Conservation (phyloP, 2,888 invertebrate species). For the Ommatoiulus sabulosus region DNA sequence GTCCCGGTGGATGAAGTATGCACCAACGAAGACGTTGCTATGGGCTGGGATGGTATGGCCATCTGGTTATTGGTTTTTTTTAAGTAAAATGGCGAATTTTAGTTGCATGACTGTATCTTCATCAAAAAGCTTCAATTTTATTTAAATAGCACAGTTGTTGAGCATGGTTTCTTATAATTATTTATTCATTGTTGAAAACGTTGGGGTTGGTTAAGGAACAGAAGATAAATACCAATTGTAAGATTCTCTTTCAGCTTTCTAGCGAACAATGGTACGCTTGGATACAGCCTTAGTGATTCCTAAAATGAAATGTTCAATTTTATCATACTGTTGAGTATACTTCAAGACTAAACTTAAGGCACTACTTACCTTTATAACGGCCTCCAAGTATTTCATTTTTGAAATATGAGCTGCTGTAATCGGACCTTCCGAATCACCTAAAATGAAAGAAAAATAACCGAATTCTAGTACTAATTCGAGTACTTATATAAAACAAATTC, state of each 20-base stretch:
- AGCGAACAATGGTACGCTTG: slow-evolving; percentile 35
- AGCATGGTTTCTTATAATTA: too few relatives aligned
- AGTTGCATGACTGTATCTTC: too few relatives aligned
- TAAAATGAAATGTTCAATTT: neutral
- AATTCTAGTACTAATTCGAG: neutral
- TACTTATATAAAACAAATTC: neutral
- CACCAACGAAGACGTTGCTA: neutral
- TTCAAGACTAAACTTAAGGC: neutral
- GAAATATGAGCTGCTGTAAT: neutral
- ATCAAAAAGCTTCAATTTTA: too few relatives aligned
- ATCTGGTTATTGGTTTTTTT: neutral
- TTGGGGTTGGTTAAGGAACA: too few relatives aligned
- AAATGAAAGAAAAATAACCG: neutral
- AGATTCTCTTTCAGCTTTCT: slow-evolving; percentile 35
- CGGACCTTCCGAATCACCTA: neutral
- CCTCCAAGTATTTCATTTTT: neutral
- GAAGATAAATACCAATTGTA: neutral
- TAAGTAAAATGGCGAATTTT: too few relatives aligned
- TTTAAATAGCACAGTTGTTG: too few relatives aligned
- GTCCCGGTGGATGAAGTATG: neutral
- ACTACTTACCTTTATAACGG: neutral
- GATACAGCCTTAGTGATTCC: slow-evolving; percentile 51
- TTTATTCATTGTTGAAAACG: too few relatives aligned
- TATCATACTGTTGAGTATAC: neutral
- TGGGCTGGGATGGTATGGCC: neutral